Evolutionary conservation across 2,888 invertebrate genomes (phyloP), one percentile per base, ranked within the genome.

Genomic region (Lacanobia wlatinum): DNA sequence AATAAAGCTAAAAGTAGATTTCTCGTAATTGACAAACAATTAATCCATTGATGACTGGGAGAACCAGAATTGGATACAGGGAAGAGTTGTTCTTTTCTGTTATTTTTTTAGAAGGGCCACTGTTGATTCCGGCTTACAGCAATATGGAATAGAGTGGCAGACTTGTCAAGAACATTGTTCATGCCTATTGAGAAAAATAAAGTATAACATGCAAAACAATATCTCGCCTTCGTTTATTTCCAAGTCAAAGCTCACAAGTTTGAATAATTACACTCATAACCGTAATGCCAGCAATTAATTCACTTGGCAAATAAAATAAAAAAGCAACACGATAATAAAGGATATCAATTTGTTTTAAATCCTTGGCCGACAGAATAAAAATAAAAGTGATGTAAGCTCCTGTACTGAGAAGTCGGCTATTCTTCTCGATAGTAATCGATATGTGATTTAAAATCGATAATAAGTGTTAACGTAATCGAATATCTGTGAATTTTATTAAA

Each of bases 301-400:
- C 48, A 56, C 71, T 62, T 81, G 76, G 55, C 78, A 84, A 87
- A 87, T 59, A 21, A 59, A 14, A 40, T 83, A 82, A 84, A 80
- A 83, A 70, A 69, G 46, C 66, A 74, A 69, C 72, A 62, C 28
- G 55, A 78, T 74, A 78, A 80, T 67, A 82, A 76, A 46, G 50
- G 74, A 72, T 53, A 38, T 18, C 40, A 66, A 82, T 77, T 65
- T 74, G 62, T 75, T 86, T 78, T 69, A 70, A 81, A 87, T 83
- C 89, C 90, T 90, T 90, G 91, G 82, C 90, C 89, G 84, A 89
- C 65, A 87, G 87, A 84, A 84, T 70, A 73, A 76, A 87, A 79
- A 81, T 84, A 86, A 78, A 81, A 66, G 55, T 83, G 82, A 84
- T 71, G 75, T 85, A 80, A 85, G 80, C 66, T 38, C 5, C 34